Base-by-base conservation (phyloP, 2,888 invertebrate genomes). In the Gortyna flavago region DNA sequence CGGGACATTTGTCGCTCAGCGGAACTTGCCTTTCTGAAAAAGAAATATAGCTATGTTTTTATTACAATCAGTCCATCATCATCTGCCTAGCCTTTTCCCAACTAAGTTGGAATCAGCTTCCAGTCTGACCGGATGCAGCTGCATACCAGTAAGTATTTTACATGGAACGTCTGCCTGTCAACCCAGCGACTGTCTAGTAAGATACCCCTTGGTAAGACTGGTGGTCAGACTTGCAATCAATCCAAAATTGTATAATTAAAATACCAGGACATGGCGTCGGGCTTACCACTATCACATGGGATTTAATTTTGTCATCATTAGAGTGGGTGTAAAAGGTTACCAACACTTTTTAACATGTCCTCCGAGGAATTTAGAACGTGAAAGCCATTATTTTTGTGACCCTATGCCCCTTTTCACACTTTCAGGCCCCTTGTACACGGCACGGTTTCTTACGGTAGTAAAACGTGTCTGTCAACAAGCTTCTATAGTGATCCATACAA, bases 271-370 rank as follows among this genome's bases (percentile, higher is more conserved):
- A 78, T 72, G 16, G 16, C 7, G 5, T n/a, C 21, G 25, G 48
- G 35, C 51, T 67, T 29, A 29, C 76, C 76, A 35, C 21, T 48
- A 41, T 62, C 21, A 38, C n/a, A 18, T 16, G 44, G 54, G 44
- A 75, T 38, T 79, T 82, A 67, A 79, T 82, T 82, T 32, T 13
- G 44, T 32, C 44, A 57, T 38, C 13, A 44, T 29, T 29, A 21
- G 48, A 61, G 11, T 61, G 48, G n/a, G 48, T 72, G 54, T 59
- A 38, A 59, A 66, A 57, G 38, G 38, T 38, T 21, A 57, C 29
- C 21, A 41, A 64, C 32, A 61, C 25, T 44, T 79, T 79, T 65
- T 9, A 59, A 32, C 13, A 29, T 41, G 32, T 59, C 32, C 21
- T 59, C 35, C 0, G 29, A 62, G 51, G 25, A 72, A 81, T 66